Evolutionary conservation across 2,113 vertebrate genomes (phyloP), one percentile per base, ranked within the genome.

Genomic region (Anseranas semipalmata): DNA sequence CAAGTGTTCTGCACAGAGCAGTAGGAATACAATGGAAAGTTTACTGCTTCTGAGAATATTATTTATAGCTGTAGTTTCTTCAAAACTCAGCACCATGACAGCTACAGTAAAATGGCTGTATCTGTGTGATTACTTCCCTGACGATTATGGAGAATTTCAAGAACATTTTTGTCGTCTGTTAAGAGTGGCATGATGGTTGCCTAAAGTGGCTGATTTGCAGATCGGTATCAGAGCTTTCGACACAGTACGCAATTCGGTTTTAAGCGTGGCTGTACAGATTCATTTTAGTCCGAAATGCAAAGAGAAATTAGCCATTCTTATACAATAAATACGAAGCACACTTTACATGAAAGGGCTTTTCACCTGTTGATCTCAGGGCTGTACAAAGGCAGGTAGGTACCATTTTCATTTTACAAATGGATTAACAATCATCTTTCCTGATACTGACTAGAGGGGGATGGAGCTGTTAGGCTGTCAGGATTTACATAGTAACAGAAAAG

Each of bases 141-240:
- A 59, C n/a, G 32, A 0, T 1, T 13, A 75, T 0, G 6, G 17
- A 35, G 39, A 56, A 22, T 43, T 76, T 41, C 1, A 6, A n/a
- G 45, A 33, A 50, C 14, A 15, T 58, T 41, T 55, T 20, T 50
- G 20, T 45, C 35, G 21, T n/a, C 77, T 68, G 16, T 28, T 6
- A 7, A 65, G 30, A 79, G 33, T 16, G 65, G 58, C 0, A 0
- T 1, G 6, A 68, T 5, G 4, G 21, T 35, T 87, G 89, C 55
- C 73, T 78, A 1, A 66, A 62, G 62, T 2, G 17, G 60, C 52
- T 87, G n/a, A 81, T 79, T 37, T 52, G 58, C 71, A 91, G 81
- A 91, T 89, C 33, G 68, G 0, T 65, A 91, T 81, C 43, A 37
- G 28, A 82, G 39, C 33, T 75, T 87, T 15, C 19, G 22, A 93